Base-by-base conservation (phyloP, 2,113 vertebrate genomes). In the Merops nubicus region DNA sequence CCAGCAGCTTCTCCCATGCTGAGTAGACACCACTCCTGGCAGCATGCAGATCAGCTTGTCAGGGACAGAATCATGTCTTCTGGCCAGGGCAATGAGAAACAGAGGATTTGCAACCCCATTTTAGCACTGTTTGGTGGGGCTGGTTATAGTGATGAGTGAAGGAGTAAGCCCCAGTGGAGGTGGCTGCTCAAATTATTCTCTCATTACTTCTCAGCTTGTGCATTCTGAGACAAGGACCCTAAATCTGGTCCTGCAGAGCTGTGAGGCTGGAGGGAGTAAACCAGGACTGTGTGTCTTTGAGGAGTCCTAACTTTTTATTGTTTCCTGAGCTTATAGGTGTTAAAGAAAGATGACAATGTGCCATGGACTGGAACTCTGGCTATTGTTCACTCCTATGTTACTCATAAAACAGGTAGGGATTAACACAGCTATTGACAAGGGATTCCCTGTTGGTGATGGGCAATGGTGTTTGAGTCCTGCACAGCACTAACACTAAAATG, bases 321-420 rank as follows among this genome's bases (percentile, higher is more conserved):
- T 95, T 92, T 81, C 72, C 51, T 14, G 70, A 83, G 57, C 68
- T 97, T 64, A 29, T 62, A 99, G 99, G 99, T 99, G 75, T 98
- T 99, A 96, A 99, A 99, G 98, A 99, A 99, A 92, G 99, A 99
- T 3, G 98, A 98, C 45, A 98, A 97, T 33, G 98, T 99, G 98
- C 98, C 99, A 63, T 99, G 99, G 99, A 98, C 99, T 8, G 99
- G 99, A 95, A 99, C 99, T 98, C 98, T 99, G 95, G 98, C 98
- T 95, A 97, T 98, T 1, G 98, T 99, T 56, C 99, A 99, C 97
- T 99, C 99, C 64, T 99, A 99, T 10, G 98, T 99, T 62, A 99
- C 99, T 93, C 99, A 99, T 97, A 99, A 99, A 98, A 99, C 99
- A 93, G 99, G 99, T 99, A 92, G 50, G 92, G 38, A 29, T 74